Evolutionary conservation across 1,140 invertebrate species (phyloP), one percentile per base, ranked within the genome.

Genomic region (Wasmannia auropunctata): DNA sequence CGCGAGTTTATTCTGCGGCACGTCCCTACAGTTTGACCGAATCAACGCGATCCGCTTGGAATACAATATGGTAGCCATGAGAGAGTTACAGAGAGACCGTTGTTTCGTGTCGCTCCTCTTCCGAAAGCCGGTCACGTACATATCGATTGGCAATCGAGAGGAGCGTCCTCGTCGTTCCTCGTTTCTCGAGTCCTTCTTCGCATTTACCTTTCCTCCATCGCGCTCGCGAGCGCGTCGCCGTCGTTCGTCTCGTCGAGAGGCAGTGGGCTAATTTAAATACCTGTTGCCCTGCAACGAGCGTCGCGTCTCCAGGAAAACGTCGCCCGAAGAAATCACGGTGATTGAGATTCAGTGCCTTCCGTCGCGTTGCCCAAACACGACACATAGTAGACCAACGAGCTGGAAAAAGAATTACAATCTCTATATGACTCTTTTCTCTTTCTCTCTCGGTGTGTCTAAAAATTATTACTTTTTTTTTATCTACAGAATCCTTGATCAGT

Each of bases 181-280:
- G 40, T 58, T 60, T 31, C 70, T 63, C 65, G n/a, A 51, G 34
- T 56, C 79, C 34, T 77, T 62, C 67, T 87, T 74, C 70, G 51
- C 31, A 51, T 54, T 56, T 85, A 56, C 46, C 31, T 83, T 56
- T 84, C 43, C 67, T 84, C 58, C 43, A 16, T 2, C 28, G 25
- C 31, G 54, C 37, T 34, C 54, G 16, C 40, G 74, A 72, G 37
- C 76, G 37, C 76, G 5, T 25, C 43, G 62, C 22, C 65, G 69
- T 70, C 85, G 77, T 90, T 85, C 67, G 40, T 81, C 72, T 74
- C 51, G 25, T 89, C 77, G 87, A 86, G 77, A 84, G 63, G 25
- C 74, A 70, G 37, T 74, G 56, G 65, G 19, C 84, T 91, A 84
- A 91, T 91, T 91, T 88, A 75, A 91, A 91, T 91, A 91, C 90